Conservation (phyloP, 2,113 vertebrate genomes). For the Xenus cinereus region DNA sequence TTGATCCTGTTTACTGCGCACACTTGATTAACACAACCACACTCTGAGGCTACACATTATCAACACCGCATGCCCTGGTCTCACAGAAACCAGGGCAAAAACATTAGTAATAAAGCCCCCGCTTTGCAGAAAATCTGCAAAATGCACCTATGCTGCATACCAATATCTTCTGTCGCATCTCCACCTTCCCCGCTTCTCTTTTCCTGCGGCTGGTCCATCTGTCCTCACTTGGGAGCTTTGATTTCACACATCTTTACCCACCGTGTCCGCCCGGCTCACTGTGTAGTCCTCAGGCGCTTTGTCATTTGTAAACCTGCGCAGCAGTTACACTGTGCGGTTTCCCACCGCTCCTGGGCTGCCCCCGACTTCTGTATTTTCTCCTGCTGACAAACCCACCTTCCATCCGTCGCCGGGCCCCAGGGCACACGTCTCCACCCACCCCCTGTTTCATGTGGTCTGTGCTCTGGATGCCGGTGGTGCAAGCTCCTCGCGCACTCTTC, state of each 20-base stretch:
- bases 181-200: constrained; percentile 8
- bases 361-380: background rate
- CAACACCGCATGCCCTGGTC: background rate
- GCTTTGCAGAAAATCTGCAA: constrained; percentile 44
- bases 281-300: background rate
- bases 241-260: constrained; percentile 53
- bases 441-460: background rate
- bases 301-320: background rate
- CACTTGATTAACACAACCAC: background rate
- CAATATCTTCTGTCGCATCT: background rate
- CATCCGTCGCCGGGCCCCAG: background rate
- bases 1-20: background rate
- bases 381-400: constrained; percentile 1
- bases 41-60: background rate
- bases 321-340: background rate
- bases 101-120: background rate
- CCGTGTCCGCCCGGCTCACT: background rate
- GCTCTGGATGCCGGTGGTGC: background rate
- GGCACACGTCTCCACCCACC: background rate
- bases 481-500: background rate
- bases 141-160: background rate
- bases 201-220: constrained; percentile 31
- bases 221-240: constrained; percentile 43
- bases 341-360: background rate
- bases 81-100: constrained; percentile 28